phyloP scores from a whole-genome alignment of 1,140 invertebrate genomes.

The Spodoptera frugiperda region DNA sequence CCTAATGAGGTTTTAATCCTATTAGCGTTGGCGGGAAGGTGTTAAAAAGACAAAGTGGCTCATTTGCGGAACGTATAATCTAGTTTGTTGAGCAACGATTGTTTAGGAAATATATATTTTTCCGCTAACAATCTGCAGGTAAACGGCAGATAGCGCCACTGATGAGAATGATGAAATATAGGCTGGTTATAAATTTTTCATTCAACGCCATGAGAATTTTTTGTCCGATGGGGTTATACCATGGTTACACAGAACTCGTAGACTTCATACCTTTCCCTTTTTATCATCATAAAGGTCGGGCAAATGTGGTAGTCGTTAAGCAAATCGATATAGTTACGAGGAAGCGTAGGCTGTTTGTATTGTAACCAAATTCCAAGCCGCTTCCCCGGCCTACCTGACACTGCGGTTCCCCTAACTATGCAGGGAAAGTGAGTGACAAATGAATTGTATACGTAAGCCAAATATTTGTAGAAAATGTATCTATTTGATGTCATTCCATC shows the following conservation, averaged over 20 bases:
- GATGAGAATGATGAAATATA: too few species aligned
- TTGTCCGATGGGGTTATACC: too few species aligned
- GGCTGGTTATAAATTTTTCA: too few species aligned
- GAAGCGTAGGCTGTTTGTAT: background rate
- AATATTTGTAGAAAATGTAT: constrained; percentile 40
- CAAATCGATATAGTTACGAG: too few species aligned
- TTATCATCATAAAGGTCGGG: too few species aligned
- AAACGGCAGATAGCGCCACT: too few species aligned
- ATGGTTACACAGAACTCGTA: background rate
- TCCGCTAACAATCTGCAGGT: background rate
- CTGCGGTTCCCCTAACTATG: background rate
- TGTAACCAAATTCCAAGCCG: constrained; percentile 15
- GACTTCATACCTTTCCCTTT: too few species aligned
- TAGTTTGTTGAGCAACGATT: background rate
- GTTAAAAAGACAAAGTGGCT: constrained; percentile 22
- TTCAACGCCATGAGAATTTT: too few species aligned
- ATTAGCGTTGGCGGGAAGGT: constrained; percentile 16
- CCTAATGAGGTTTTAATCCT: constrained; percentile 23
- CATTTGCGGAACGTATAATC: background rate
- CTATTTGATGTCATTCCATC: constrained; percentile 41
- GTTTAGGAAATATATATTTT: background rate
- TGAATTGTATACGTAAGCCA: background rate
- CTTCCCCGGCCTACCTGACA: background rate
- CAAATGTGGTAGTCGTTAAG: too few species aligned
- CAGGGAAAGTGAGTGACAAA: background rate